Base-by-base conservation (phyloP, 1,140 invertebrate species). In the Rhyacophila brunnea region DNA sequence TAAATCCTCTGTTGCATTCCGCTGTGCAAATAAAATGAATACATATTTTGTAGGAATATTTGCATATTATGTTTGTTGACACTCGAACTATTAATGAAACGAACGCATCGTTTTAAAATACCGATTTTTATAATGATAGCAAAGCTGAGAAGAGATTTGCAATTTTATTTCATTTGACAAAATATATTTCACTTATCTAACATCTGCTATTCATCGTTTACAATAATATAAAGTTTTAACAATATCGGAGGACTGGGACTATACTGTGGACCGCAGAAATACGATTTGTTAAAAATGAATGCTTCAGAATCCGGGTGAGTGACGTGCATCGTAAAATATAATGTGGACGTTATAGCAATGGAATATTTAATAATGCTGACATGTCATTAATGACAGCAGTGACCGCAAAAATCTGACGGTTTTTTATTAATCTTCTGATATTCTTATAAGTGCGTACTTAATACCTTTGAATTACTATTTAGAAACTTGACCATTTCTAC, bases 301-400 rank as follows among this genome's bases (percentile, higher is more conserved):
- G 83, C 85, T 73, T 87, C 86, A 70, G 87, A 89, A 81, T 87
- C 87, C 81, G 87, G 87, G 87, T 89, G 87, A 86, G 36, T 59
- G 52, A 6, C 23, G 23, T 28, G 23, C 23, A 28, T 28, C 4
- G 23, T 28, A 28, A 28, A 28, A 5, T 5, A 28, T 28, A 28
- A 28, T 28, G 9, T 28, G 4, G 23, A 3, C 23, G 23, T 5
- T 28, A 28, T 28, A 28, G 9, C 9, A 5, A 28, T 28, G 4
- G 23, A 28, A 9, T 28, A 28, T 3, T 9, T 28, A 28, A 28
- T 28, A n/a, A 28, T 28, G 23, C 23, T 28, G 23, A 28, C 23
- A 28, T 28, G 23, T 28, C 23, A 28, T 9, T 9, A 28, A 28
- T 28, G 9, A 9, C 23, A 28, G 23, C n/a, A 28, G 9, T 28